Evolutionary conservation across 2,113 vertebrate species (phyloP).

Genomic region (Sapajus apella): DNA sequence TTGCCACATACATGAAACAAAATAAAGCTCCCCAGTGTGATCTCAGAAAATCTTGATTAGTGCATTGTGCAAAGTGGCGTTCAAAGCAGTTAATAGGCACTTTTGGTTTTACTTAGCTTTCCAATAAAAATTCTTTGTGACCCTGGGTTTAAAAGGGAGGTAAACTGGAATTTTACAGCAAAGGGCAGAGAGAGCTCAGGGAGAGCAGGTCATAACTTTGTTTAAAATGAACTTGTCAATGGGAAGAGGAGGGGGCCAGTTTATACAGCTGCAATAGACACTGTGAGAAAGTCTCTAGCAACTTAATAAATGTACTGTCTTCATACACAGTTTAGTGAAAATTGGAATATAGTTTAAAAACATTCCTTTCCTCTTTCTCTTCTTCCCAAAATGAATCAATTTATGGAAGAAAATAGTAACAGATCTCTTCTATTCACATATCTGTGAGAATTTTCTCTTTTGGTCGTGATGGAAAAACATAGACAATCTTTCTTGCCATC

Average conservation of each 20-base stretch:
- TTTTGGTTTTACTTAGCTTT: not conserved
- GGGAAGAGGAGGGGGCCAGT: not conserved
- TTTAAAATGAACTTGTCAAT: slow-evolving; percentile 18
- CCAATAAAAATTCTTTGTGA: slow-evolving; percentile 13
- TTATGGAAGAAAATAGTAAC: not conserved
- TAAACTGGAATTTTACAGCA: slow-evolving; percentile 45
- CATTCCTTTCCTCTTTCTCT: not conserved
- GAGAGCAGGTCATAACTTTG: slow-evolving; percentile 25
- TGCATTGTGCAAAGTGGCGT: not conserved
- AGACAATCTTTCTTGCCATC: not conserved
- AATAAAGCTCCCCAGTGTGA: not conserved
- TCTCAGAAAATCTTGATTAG: not conserved
- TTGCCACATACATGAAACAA: not conserved
- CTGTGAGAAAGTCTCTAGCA: slow-evolving; percentile 34
- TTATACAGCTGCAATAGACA: slow-evolving; percentile 38
- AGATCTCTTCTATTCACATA: not conserved
- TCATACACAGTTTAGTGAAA: not conserved
- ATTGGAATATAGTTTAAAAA: not conserved
- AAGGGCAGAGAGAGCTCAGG: not conserved
- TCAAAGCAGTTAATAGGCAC: not conserved
- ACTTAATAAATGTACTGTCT: not conserved
- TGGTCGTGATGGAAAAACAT: not conserved
- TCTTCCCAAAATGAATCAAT: slow-evolving; percentile 1
- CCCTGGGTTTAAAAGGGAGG: slow-evolving; percentile 26
- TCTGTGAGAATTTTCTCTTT: slow-evolving; percentile 36